Evolutionary conservation across 2,888 invertebrate genomes (phyloP).

Genomic region (Adelognathus sp.): DNA sequence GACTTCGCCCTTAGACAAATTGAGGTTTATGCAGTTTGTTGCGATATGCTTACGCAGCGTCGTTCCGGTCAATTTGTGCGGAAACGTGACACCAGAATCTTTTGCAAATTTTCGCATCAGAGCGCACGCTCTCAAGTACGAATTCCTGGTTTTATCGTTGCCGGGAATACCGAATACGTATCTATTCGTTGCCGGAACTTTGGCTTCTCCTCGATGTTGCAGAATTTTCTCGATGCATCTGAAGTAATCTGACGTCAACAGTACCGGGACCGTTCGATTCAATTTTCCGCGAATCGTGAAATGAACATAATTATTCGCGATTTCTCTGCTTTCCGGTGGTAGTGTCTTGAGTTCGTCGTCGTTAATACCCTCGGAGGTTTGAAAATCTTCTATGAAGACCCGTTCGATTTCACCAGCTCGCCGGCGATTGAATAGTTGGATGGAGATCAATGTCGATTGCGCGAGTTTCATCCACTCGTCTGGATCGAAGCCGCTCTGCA

Average conservation of each 20-base stretch:
- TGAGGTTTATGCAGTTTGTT: slow-evolving; percentile 47
- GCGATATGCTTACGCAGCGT: slow-evolving; percentile 59
- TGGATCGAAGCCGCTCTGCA: slow-evolving; percentile 13
- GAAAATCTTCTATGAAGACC: slow-evolving; percentile 45
- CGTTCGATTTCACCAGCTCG: slow-evolving; percentile 57
- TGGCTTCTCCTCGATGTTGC: slow-evolving; percentile 33
- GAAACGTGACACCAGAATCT: slow-evolving; percentile 45
- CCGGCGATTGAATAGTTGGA: slow-evolving; percentile 55
- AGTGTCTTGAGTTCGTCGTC: slow-evolving; percentile 16
- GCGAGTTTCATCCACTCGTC: slow-evolving; percentile 24
- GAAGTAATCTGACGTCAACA: slow-evolving; percentile 29
- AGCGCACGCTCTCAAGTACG: slow-evolving; percentile 36
- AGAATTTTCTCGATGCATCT: slow-evolving; percentile 43
- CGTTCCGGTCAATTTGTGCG: slow-evolving; percentile 56
- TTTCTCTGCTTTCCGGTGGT: slow-evolving; percentile 21
- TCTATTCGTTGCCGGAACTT: slow-evolving; percentile 38
- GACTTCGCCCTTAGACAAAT: slow-evolving; percentile 52
- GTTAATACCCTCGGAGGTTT: slow-evolving; percentile 9
- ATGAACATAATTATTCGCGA: slow-evolving; percentile 54
- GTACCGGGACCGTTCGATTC: slow-evolving; percentile 55
- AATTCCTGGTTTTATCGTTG: neutral
- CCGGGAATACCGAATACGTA: slow-evolving; percentile 55
- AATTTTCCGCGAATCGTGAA: slow-evolving; percentile 57
- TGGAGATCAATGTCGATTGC: slow-evolving; percentile 25
- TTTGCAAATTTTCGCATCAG: slow-evolving; percentile 42